Evolutionary conservation across 2,797 vertebrate genomes (phyloP).

Genomic region (Paguma larvata): DNA sequence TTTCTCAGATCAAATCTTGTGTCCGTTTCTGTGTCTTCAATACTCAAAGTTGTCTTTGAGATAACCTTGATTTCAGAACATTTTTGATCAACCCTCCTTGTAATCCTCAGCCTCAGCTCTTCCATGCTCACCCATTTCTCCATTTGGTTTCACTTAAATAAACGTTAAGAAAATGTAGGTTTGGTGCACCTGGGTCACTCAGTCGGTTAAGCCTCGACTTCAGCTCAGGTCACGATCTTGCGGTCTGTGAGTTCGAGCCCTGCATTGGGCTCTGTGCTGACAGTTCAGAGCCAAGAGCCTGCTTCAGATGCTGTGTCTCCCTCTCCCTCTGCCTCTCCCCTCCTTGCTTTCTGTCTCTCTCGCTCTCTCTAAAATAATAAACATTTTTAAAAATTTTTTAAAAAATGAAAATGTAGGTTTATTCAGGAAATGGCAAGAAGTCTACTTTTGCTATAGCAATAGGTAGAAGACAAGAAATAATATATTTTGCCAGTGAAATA

Average conservation of each 20-base stretch:
- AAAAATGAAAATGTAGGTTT: neutral
- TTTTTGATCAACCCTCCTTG: neutral
- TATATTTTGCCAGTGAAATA: neutral
- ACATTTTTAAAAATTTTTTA: no score
- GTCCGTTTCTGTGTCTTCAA: neutral
- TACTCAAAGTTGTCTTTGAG: neutral
- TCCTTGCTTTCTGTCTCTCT: no score
- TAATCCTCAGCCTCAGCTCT: neutral
- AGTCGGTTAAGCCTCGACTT: no score
- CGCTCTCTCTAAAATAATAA: no score
- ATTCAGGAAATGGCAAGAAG: neutral
- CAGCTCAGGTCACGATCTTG: no score
- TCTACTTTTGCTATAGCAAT: neutral
- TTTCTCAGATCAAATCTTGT: neutral
- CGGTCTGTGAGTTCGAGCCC: no score
- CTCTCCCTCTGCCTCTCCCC: no score
- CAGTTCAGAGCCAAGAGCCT: no score
- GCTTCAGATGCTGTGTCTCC: no score
- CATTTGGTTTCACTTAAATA: neutral
- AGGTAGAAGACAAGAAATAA: neutral
- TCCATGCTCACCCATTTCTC: neutral
- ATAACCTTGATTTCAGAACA: neutral
- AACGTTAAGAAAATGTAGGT: neutral
- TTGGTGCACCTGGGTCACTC: neutral
- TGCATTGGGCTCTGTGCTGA: no score